phyloP scores from a whole-genome alignment of 2,888 invertebrate species.

The Archips crataeganus region DNA sequence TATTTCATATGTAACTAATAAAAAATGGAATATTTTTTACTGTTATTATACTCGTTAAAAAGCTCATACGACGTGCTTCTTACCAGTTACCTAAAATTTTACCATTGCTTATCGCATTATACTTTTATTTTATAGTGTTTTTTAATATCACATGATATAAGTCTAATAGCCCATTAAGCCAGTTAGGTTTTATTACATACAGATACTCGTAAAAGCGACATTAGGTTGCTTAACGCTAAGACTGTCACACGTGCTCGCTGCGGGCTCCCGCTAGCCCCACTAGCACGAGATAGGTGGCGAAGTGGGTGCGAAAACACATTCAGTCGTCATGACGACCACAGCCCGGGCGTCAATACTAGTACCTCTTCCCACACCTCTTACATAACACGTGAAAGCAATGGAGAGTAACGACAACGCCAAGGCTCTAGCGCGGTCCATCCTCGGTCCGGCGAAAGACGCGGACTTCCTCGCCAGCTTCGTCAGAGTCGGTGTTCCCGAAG shows the following conservation, averaged over 20 bases:
- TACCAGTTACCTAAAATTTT: not conserved
- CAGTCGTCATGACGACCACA: constrained; percentile 76
- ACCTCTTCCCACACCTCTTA: constrained; percentile 73
- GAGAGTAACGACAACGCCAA: constrained; percentile 72
- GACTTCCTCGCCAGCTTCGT: constrained; percentile 93
- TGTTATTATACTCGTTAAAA: constrained; percentile 3
- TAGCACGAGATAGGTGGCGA: constrained; percentile 56
- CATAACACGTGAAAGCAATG: constrained; percentile 62
- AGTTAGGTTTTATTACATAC: constrained; percentile 21
- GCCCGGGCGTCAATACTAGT: constrained; percentile 78
- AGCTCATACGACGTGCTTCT: not conserved
- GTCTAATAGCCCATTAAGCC: constrained; percentile 26
- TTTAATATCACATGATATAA: constrained; percentile 20
- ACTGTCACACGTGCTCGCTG: constrained; percentile 47
- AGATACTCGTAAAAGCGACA: constrained; percentile 17
- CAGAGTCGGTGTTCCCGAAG: constrained; percentile 87
- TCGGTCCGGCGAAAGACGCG: constrained; percentile 89
- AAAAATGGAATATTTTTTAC: no score
- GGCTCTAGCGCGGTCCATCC: constrained; percentile 85
- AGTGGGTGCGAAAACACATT: constrained; percentile 78
- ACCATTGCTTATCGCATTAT: not conserved
- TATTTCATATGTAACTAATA: no score
- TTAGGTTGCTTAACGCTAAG: constrained; percentile 20
- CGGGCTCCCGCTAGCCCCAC: constrained; percentile 53
- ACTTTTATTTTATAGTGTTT: constrained; percentile 8